phyloP scores from a whole-genome alignment of 2,113 vertebrate genomes.

The Malurus elegans region DNA sequence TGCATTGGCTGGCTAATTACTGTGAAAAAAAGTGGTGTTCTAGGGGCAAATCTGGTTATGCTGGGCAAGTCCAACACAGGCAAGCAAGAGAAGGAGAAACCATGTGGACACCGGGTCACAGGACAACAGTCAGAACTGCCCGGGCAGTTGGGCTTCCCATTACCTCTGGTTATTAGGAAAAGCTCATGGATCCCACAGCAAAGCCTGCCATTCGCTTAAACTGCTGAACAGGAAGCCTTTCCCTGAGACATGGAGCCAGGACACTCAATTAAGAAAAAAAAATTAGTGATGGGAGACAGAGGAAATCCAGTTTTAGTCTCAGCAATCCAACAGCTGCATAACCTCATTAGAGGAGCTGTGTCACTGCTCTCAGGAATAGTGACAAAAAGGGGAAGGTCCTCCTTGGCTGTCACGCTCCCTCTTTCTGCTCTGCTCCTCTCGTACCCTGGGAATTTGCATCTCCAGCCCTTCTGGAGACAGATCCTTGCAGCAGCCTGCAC shows the following conservation, averaged over 20 bases:
- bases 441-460: accelerated
- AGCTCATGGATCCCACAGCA: not conserved
- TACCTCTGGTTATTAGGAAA: not conserved
- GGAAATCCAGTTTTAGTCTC: not conserved
- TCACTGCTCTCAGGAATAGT: not conserved
- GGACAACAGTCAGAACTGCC: not conserved
- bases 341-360: not conserved
- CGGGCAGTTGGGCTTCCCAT: not conserved
- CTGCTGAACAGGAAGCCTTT: not conserved
- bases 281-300: not conserved
- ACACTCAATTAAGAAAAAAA: not conserved
- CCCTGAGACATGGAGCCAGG: not conserved
- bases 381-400: not conserved
- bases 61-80: not conserved
- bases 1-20: not conserved
- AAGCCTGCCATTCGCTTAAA: not conserved
- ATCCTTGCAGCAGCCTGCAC: not conserved
- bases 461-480: not conserved
- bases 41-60: not conserved
- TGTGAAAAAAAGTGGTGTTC: not conserved
- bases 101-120: not conserved
- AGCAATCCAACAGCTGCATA: not conserved
- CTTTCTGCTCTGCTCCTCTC: not conserved
- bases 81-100: not conserved
- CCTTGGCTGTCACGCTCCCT: not conserved